Percentiles rank a stretch among this genome's conserved stretches.
phyloP scores from a whole-genome alignment of 2,113 vertebrate species.

The Tenebrosternarchus preto region DNA sequence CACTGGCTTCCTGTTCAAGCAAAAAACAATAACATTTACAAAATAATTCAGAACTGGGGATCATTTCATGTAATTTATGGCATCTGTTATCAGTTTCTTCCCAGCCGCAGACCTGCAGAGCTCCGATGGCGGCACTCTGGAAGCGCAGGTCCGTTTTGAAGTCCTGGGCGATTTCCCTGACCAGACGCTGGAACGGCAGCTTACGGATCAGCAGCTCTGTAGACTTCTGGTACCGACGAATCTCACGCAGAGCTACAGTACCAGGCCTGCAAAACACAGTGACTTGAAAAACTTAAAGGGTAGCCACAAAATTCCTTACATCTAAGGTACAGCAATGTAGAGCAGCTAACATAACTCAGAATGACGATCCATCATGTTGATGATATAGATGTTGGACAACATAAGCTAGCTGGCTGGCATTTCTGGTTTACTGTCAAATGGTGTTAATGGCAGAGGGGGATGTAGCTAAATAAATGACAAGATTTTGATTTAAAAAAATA shows the following conservation, averaged over 20 bases:
- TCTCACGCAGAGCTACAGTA: slow-evolving; percentile 82
- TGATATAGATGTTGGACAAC: not conserved
- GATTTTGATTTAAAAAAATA: no score
- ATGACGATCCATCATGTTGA: no score
- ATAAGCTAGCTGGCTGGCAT: no score
- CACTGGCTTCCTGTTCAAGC: slow-evolving; percentile 71
- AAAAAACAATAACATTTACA: no score
- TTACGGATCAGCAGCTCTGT: slow-evolving; percentile 82
- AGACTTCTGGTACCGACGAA: slow-evolving; percentile 83
- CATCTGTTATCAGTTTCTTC: no score
- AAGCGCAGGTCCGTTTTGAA: slow-evolving; percentile 81
- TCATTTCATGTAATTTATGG: no score
- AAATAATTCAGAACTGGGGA: no score
- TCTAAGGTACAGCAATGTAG: no score
- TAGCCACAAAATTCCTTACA: not conserved
- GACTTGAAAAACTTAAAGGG: not conserved
- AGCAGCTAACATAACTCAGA: no score
- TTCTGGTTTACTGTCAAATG: no score
- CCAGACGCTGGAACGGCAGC: slow-evolving; percentile 80
- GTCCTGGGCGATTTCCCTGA: slow-evolving; percentile 80
- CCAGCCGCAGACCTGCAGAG: slow-evolving; percentile 62
- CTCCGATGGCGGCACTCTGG: slow-evolving; percentile 83
- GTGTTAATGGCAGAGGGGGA: no score
- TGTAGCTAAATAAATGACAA: no score
- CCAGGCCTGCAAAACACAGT: slow-evolving; percentile 68